These are phyloP conservation scores for Nomia melanderi DNA, from an alignment of 1,140 invertebrate genomes.

Conservation along the genomic window DNA sequence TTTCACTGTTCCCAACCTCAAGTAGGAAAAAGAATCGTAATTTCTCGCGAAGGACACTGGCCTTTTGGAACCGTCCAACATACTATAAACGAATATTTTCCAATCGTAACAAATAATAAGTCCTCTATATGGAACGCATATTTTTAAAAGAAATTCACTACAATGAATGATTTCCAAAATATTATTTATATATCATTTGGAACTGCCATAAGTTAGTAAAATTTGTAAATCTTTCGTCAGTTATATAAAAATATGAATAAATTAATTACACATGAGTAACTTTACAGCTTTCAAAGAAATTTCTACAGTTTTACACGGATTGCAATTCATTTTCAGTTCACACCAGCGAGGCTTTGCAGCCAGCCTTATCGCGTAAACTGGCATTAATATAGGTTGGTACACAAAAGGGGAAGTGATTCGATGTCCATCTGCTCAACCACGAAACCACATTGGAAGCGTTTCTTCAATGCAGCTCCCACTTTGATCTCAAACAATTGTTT, in stretches of 20 bases:
- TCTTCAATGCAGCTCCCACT: background rate
- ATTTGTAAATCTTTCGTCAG: no score
- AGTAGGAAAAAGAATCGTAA: conserved; percentile 15
- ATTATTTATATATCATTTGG: no score
- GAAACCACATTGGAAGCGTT: conserved; percentile 6
- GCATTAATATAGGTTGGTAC: background rate
- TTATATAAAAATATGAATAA: no score
- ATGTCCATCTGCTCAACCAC: background rate
- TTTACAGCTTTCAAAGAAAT: no score
- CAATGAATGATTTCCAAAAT: background rate
- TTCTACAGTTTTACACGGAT: background rate
- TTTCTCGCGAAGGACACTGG: conserved; percentile 8
- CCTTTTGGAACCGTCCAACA: background rate
- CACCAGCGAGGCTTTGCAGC: background rate
- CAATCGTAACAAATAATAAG: background rate
- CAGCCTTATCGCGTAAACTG: background rate
- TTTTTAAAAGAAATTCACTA: background rate
- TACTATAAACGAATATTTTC: background rate
- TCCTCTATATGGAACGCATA: no score
- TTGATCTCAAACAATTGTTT: background rate
- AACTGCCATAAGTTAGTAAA: no score
- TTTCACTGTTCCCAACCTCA: conserved; percentile 10
- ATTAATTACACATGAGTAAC: no score
- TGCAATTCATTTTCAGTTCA: background rate
- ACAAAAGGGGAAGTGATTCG: conserved; percentile 22